Evolutionary conservation across 1,140 invertebrate species (phyloP).

Genomic region (Atta cephalotes): DNA sequence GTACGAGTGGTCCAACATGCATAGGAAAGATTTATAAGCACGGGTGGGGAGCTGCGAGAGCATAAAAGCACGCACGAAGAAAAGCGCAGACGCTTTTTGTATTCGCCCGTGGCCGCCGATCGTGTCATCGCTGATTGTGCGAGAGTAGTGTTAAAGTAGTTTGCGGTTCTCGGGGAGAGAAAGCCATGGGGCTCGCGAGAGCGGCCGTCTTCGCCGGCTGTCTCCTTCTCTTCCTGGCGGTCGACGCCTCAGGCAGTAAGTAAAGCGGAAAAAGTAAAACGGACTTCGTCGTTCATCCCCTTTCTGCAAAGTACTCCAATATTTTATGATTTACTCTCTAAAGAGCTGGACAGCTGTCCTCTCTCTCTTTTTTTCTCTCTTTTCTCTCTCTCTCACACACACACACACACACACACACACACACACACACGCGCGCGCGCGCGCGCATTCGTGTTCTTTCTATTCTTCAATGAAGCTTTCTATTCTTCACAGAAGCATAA

Average conservation of each 20-base stretch:
- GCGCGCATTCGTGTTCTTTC: background rate
- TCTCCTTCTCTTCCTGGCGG: constrained; percentile 75
- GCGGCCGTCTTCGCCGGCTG: constrained; percentile 74
- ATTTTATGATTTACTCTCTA: background rate
- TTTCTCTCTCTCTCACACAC: too few relatives aligned
- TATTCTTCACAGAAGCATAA: constrained; percentile 22
- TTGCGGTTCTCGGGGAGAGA: background rate
- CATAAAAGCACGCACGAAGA: constrained; percentile 85
- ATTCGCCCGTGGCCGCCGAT: constrained; percentile 78
- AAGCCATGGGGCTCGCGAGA: constrained; percentile 81
- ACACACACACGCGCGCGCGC: too few relatives aligned
- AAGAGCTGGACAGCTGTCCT: too few relatives aligned
- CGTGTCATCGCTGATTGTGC: constrained; percentile 71
- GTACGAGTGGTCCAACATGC: constrained; percentile 44
- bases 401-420: too few relatives aligned
- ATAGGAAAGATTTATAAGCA: constrained; percentile 30
- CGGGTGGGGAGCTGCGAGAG: constrained; percentile 80
- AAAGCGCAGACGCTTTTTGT: constrained; percentile 83
- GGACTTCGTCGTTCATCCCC: background rate
- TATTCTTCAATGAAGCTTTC: constrained; percentile 16
- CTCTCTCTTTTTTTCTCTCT: too few relatives aligned
- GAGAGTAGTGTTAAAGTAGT: constrained; percentile 58
- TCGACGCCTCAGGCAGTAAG: constrained; percentile 60
- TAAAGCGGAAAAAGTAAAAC: constrained; percentile 15
- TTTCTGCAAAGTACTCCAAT: constrained; percentile 22